Conservation (phyloP, 2,888 invertebrate species). For the Drosophila demipolita region DNA sequence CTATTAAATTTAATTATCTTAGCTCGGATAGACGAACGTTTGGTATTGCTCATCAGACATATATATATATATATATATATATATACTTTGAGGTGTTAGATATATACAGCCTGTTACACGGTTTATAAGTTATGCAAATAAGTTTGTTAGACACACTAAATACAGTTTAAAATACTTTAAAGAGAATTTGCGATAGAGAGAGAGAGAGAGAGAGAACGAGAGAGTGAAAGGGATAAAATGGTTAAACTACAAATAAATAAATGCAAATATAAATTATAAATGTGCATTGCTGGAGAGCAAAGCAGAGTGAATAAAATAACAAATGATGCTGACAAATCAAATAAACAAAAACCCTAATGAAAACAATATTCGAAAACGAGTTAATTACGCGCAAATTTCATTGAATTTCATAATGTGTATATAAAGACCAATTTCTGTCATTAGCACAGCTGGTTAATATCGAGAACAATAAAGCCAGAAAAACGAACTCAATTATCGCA, state of each 20-base stretch:
- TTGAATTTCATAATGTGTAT: constrained; percentile 23
- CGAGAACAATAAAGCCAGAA: constrained; percentile 14
- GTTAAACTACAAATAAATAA: background rate
- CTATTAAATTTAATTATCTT: background rate
- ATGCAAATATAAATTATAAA: background rate
- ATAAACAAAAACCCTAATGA: constrained; percentile 15
- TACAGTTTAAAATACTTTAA: constrained; percentile 41
- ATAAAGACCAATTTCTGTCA: constrained; percentile 39
- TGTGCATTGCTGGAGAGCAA: background rate
- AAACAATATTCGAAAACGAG: constrained; percentile 15
- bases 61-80: background rate
- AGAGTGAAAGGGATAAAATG: constrained; percentile 12
- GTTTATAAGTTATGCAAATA: constrained; percentile 51
- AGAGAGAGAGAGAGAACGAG: background rate
- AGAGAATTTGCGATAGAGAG: background rate
- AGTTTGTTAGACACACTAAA: constrained; percentile 26
- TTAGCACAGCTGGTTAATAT: constrained; percentile 52
- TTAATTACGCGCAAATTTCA: constrained; percentile 30
- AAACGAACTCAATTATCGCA: constrained; percentile 50
- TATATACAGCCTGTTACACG: background rate
- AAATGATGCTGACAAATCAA: constrained; percentile 2
- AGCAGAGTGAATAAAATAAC: background rate
- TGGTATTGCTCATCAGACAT: background rate
- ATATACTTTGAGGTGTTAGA: background rate
- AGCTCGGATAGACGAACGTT: background rate